Conservation (phyloP, 2,797 vertebrate genomes). For the Prionace glauca region DNA sequence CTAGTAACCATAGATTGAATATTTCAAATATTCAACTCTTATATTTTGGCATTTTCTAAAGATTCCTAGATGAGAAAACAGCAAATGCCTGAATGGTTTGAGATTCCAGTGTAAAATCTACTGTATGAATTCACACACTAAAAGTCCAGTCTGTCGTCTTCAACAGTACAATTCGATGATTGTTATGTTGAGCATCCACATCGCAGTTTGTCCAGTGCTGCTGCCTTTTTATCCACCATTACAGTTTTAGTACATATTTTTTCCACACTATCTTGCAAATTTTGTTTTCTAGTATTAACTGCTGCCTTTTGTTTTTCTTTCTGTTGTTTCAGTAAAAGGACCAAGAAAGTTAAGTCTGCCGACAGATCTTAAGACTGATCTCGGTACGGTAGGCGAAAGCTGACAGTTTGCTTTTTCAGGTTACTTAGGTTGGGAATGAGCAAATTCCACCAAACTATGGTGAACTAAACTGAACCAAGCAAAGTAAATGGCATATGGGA, state of each 20-base stretch:
- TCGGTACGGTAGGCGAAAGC: conserved; percentile 98
- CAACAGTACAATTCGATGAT: neutral
- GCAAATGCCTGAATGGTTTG: neutral
- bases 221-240: neutral
- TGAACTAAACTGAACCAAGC: neutral
- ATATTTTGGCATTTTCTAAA: neutral
- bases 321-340: conserved; percentile 99
- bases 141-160: neutral
- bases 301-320: conserved; percentile 69
- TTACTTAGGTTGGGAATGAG: conserved; percentile 49
- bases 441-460: neutral
- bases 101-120: neutral
- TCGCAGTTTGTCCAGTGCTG: neutral
- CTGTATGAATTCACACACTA: neutral
- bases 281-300: conserved; percentile 60
- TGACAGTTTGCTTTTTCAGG: conserved; percentile 71
- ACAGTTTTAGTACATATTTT: conserved; percentile 37
- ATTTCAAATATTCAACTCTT: neutral
- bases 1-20: neutral
- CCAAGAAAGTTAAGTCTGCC: conserved; percentile 99
- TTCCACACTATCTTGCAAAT: conserved; percentile 49
- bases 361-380: conserved; percentile 99
- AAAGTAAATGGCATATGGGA: neutral
- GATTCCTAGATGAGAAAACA: neutral
- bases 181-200: conserved; percentile 23